Base-by-base conservation (phyloP, 2,113 vertebrate genomes). In the Pteropus alecto region DNA sequence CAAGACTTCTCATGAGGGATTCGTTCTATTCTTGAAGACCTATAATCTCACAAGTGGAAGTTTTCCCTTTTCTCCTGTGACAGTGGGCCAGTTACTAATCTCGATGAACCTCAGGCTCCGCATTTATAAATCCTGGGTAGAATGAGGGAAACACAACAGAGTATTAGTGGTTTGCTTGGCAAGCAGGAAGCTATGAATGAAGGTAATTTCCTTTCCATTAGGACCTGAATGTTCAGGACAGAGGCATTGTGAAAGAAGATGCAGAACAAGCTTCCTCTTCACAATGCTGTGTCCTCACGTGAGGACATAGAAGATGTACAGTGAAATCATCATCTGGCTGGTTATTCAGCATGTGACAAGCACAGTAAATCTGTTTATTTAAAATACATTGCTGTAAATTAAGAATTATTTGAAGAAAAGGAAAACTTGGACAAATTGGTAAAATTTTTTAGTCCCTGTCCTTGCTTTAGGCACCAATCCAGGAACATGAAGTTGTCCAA, bases 371-470 rank as follows among this genome's bases (percentile, higher is more conserved):
- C 58, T 77, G 5, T 43, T 87, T 6, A 84, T 84, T 87, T 58
- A 61, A 84, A 65, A 81, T 56, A 18, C 54, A 35, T 95, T 93
- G 41, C 16, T 96, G 28, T n/a, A 83, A 73, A 92, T 90, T 73
- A 73, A 81, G 90, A 85, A 48, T 67, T 54, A 41, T 78, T 67
- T 38, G 60, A 91, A 74, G 48, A 73, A 96, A 92, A 79, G 24
- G 6, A 85, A 86, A 73, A 58, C 12, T 60, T 77, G 41, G 16
- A 35, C 19, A 74, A 96, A 88, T 67, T 67, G 16, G 4, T 76
- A 77, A 96, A 95, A 60, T 84, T 84, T 18, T 86, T 87, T 48
- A 58, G 43, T 41, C 2, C 60, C 48, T 82, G 16, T 38, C 2
- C 15, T 93, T 84, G 28, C 15, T 35, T 6, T 12, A n/a, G 6